phyloP scores from a whole-genome alignment of 1,140 invertebrate genomes.

The Lepidostoma basale region DNA sequence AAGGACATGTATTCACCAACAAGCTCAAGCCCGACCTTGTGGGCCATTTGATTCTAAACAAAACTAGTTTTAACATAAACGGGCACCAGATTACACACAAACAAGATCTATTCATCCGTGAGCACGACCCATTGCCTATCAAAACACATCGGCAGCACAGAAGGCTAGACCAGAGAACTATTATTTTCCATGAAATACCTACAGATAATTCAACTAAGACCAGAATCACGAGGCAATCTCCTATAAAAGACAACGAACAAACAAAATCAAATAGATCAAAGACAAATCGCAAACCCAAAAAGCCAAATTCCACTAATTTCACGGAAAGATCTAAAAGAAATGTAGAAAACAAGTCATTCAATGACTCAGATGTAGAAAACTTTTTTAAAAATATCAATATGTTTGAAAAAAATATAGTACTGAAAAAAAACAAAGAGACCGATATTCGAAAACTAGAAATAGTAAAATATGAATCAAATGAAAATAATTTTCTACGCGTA shows the following conservation, averaged over 20 bases:
- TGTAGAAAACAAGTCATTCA: neutral
- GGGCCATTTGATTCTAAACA: constrained; percentile 40
- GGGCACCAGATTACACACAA: constrained; percentile 32
- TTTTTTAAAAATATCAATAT: constrained; percentile 18
- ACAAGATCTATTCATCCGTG: constrained; percentile 9
- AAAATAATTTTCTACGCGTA: neutral
- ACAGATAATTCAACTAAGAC: neutral
- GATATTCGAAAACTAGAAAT: constrained; percentile 1
- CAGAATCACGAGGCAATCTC: neutral
- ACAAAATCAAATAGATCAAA: neutral
- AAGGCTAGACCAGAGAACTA: neutral
- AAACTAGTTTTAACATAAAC: constrained; percentile 34
- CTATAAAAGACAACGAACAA: neutral
- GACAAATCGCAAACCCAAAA: neutral
- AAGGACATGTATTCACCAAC: constrained; percentile 38
- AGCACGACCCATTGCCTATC: neutral
- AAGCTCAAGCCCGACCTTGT: constrained; percentile 35
- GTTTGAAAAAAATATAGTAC: neutral
- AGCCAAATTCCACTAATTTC: neutral
- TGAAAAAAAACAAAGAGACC: neutral
- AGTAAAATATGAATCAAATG: neutral
- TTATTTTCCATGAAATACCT: neutral
- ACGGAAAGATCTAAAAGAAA: neutral
- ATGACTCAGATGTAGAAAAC: constrained; percentile 9
- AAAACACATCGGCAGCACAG: constrained; percentile 18